phyloP scores from a whole-genome alignment of 2,113 vertebrate genomes.

The Myanophis thanlyinensis region DNA sequence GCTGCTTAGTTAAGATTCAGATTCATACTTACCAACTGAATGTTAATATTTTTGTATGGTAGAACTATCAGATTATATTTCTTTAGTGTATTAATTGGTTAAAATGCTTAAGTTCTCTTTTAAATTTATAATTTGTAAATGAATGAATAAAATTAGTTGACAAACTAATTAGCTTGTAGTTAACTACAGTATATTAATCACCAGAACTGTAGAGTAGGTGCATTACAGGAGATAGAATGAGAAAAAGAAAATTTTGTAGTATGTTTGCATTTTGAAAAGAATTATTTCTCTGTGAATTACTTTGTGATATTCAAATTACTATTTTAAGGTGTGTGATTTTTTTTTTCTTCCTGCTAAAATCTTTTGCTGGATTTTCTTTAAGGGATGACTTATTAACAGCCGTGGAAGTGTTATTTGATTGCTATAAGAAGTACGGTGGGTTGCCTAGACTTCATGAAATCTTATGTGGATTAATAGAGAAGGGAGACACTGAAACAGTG shows the following conservation, averaged over 20 bases:
- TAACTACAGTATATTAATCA: neutral
- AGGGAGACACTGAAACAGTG: slow-evolving; percentile 84
- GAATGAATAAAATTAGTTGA: neutral
- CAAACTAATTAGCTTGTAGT: no score
- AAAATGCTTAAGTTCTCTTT: neutral
- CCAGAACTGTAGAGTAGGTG: neutral
- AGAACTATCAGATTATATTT: neutral
- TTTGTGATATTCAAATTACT: neutral
- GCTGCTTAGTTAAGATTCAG: neutral
- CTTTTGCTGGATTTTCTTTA: slow-evolving; percentile 42
- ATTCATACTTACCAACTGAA: neutral
- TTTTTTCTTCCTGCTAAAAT: slow-evolving; percentile 46
- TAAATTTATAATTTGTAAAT: neutral
- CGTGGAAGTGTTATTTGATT: slow-evolving; percentile 75
- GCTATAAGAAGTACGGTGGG: slow-evolving; percentile 76
- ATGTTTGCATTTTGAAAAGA: neutral
- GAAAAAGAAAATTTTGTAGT: neutral
- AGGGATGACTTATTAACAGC: slow-evolving; percentile 80
- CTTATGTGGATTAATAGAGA: slow-evolving; percentile 82
- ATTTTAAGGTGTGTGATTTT: neutral
- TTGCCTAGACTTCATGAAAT: slow-evolving; percentile 83
- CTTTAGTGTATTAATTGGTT: neutral
- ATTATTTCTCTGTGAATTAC: neutral
- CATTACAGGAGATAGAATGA: neutral
- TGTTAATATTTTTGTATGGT: neutral